Conservation (phyloP, 2,888 invertebrate genomes). For the Agelastica alni region DNA sequence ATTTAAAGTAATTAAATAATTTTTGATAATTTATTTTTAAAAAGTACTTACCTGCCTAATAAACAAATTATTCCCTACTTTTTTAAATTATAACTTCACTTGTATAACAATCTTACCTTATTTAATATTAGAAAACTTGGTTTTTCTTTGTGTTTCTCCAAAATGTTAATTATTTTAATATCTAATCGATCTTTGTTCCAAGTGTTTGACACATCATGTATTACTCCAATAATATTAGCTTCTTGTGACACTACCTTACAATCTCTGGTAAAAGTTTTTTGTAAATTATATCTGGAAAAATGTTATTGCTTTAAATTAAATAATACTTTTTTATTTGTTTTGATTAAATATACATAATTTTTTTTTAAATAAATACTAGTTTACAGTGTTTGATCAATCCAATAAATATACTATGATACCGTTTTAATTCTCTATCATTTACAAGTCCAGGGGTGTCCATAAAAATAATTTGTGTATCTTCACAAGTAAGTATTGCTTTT, state of each 20-base stretch:
- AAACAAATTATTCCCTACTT: no score
- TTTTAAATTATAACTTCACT: not conserved
- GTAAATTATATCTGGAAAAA: conserved; percentile 61
- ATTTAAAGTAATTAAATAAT: no score
- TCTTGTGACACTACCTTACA: conserved; percentile 65
- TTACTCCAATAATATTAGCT: conserved; percentile 81
- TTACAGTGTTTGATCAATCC: not conserved
- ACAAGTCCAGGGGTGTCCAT: conserved; percentile 94
- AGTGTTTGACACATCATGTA: conserved; percentile 81
- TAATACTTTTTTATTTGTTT: no score
- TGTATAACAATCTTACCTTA: conserved; percentile 66
- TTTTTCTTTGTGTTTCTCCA: conserved; percentile 64
- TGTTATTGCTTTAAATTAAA: no score
- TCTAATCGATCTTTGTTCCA: conserved; percentile 72
- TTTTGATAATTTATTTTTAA: no score
- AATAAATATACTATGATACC: conserved; percentile 57
- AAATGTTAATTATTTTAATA: conserved; percentile 68
- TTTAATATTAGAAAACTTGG: conserved; percentile 84
- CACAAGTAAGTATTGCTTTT: conserved; percentile 72
- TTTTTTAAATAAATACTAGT: no score
- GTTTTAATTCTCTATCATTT: conserved; percentile 67
- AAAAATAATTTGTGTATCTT: conserved; percentile 86
- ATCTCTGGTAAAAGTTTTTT: conserved; percentile 63
- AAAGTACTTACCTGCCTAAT: no score
- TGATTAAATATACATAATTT: no score